Conservation (phyloP, 2,113 vertebrate genomes). For the human region GRCh38 chrX:40896001-40896500, state of each 20-base stretch:
- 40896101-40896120: neutral
- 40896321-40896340: neutral
- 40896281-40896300: too few species aligned
- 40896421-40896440: neutral
- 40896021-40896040: too few species aligned
- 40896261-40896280: too few species aligned
- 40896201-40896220: too few species aligned
- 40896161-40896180: too few species aligned
- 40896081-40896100: neutral
- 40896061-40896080: neutral
- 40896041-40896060: too few species aligned
- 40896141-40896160: neutral
- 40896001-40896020: too few species aligned
- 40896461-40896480: neutral
- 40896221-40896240: too few species aligned
- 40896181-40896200: too few species aligned
- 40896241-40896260: too few species aligned
- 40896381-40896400: constrained; percentile 12
- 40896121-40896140: neutral
- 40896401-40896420: neutral
- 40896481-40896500: neutral
- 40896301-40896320: too few species aligned
- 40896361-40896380: neutral
- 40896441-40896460: neutral
- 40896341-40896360: neutral